Evolutionary conservation across 1,140 invertebrate species (phyloP).

Genomic region (Euwallacea similis): DNA sequence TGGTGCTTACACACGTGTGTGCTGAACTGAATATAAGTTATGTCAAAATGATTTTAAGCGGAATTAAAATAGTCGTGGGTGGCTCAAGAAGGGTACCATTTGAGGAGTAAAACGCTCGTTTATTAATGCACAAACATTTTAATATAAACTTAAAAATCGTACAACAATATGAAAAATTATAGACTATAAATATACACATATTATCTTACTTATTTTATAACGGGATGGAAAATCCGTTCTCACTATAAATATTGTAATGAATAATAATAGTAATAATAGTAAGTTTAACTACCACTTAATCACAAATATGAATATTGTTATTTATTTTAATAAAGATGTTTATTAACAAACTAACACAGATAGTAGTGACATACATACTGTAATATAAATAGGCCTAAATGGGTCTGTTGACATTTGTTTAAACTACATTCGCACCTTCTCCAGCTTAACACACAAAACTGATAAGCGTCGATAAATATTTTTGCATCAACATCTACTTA

Average conservation of each 20-base stretch:
- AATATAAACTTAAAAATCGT: slow-evolving; percentile 84
- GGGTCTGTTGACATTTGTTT: slow-evolving; percentile 20
- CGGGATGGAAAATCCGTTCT: slow-evolving; percentile 67
- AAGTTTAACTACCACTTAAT: slow-evolving; percentile 48
- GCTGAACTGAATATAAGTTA: too few species aligned
- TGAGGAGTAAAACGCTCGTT: slow-evolving; percentile 23
- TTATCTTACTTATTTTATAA: slow-evolving; percentile 55
- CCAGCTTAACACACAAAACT: too few species aligned
- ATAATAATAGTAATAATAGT: slow-evolving; percentile 31
- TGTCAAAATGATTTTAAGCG: too few species aligned
- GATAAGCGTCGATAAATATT: too few species aligned
- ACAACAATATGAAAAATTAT: slow-evolving; percentile 80
- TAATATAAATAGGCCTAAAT: slow-evolving; percentile 43
- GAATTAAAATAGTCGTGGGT: too few species aligned
- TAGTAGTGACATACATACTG: slow-evolving; percentile 52
- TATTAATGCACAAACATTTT: slow-evolving; percentile 72
- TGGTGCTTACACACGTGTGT: too few species aligned
- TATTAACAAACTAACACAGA: slow-evolving; percentile 54
- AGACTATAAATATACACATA: slow-evolving; percentile 67
- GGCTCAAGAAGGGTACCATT: too few species aligned
- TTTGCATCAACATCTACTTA: too few species aligned
- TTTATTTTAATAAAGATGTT: slow-evolving; percentile 42
- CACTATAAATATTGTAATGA: slow-evolving; percentile 58
- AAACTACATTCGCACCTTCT: not conserved
- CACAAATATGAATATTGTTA: slow-evolving; percentile 42